Evolutionary conservation across 2,888 invertebrate species (phyloP), one percentile per base, ranked within the genome.

Genomic region (Pseudeuparius sepicola): DNA sequence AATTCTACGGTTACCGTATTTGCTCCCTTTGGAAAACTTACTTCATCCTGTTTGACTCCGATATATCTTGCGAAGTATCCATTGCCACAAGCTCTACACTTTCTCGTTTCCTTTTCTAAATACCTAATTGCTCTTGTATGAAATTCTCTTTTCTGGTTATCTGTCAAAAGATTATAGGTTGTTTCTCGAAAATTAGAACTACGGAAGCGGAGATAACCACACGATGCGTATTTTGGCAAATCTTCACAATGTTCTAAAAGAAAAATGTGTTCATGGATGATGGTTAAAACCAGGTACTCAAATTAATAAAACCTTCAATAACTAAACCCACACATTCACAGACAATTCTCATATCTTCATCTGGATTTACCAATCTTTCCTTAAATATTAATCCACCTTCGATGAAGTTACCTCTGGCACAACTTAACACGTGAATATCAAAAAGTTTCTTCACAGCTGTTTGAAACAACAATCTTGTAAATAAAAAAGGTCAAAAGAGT

Each of bases 141-240:
- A 54, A 74, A 67, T 39, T 73, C 71, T 24, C 67, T 66, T 54
- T 75, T 74, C 47, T 76, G 76, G 42, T 61, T 66, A 41, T 75
- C 74, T 1, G 76, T 75, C 24, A 78, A 54, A 28, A 76, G 55
- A 39, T 73, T 70, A 46, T 77, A 77, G 3, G 73, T 73, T 0
- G 70, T 73, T 11, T 70, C 67, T 14, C 71, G 63, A 50, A 77
- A 75, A 36, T 67, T 52, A 0, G 67, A 53, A 40, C 71, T 65
- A 26, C 67, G 64, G 47, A 77, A 78, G 32, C 70, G 66, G 59
- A 78, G 66, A 46, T 70, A 68, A 3, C 73, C 71, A 44, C 78
- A 78, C 15, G 68, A 71, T 0, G 77, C 75, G 42, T 76, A 75
- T 44, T 59, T 59, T 1, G 76, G 76, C 7, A 77, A 53, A 49